phyloP scores from a whole-genome alignment of 2,113 vertebrate genomes.

The Thinocorus orbignyianus region DNA sequence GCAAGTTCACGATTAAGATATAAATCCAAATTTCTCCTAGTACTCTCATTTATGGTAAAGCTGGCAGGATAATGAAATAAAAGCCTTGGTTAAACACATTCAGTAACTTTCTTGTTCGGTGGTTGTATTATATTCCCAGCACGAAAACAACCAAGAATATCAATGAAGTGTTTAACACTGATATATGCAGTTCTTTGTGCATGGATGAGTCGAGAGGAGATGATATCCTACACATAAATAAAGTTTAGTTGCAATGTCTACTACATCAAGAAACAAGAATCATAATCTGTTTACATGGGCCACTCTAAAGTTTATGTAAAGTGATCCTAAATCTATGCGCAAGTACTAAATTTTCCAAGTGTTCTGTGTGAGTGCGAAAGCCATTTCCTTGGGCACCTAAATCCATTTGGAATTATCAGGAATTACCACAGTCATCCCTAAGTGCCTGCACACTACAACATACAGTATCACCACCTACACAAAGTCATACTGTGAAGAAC shows the following conservation, averaged over 20 bases:
- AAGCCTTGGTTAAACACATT: background rate
- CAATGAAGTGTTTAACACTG: background rate
- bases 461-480: background rate
- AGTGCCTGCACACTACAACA: background rate
- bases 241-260: background rate
- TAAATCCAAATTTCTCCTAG: background rate
- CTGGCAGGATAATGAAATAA: background rate
- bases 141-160: background rate
- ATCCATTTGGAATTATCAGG: background rate
- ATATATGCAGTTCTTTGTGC: background rate
- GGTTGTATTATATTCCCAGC: background rate
- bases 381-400: background rate
- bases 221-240: accelerated
- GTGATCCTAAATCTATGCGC: background rate
- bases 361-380: background rate
- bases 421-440: background rate
- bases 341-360: background rate
- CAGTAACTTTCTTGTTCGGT: background rate
- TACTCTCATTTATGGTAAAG: background rate
- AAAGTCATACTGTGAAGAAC: background rate
- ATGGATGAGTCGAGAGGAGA: background rate
- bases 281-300: background rate
- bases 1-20: background rate
- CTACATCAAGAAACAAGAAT: background rate
- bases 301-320: background rate